These are phyloP conservation scores for Enteromius radiatus DNA, from an alignment of 2,797 vertebrate species.

Conservation along the genomic window DNA sequence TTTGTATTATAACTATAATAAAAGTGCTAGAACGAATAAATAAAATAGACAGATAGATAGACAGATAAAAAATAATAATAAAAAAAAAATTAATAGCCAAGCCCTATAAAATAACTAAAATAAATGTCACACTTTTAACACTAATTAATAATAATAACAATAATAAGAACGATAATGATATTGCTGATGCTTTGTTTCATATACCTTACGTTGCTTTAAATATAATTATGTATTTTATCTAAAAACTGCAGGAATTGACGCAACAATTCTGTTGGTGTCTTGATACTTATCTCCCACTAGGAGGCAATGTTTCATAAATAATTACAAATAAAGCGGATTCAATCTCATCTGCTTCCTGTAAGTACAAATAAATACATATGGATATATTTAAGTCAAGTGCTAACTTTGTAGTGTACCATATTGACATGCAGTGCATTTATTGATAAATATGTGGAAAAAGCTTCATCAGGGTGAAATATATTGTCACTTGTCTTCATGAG, in stretches of 20 bases:
- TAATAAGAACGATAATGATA: background rate
- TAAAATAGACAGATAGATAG: no score
- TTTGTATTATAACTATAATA: no score
- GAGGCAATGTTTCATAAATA: slow-evolving; percentile 41
- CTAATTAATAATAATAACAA: background rate
- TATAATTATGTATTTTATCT: background rate
- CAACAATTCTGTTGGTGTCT: background rate
- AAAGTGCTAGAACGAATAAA: no score
- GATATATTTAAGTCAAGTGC: background rate
- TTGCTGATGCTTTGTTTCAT: background rate
- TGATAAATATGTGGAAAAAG: background rate
- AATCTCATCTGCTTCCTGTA: background rate
- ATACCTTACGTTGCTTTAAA: background rate
- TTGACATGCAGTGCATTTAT: background rate
- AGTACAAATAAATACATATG: background rate
- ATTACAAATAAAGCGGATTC: background rate
- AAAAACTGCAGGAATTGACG: background rate
- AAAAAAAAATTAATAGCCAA: no score
- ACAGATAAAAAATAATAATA: no score
- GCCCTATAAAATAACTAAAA: background rate
- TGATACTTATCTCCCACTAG: slow-evolving; percentile 30
- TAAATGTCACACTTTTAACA: no score
- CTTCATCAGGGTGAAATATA: slow-evolving; percentile 11
- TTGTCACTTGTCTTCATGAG: slow-evolving; percentile 5
- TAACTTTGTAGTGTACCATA: background rate